Evolutionary conservation across 2,113 vertebrate genomes (phyloP).

Genomic region (Sphaerodactylus townsendi): DNA sequence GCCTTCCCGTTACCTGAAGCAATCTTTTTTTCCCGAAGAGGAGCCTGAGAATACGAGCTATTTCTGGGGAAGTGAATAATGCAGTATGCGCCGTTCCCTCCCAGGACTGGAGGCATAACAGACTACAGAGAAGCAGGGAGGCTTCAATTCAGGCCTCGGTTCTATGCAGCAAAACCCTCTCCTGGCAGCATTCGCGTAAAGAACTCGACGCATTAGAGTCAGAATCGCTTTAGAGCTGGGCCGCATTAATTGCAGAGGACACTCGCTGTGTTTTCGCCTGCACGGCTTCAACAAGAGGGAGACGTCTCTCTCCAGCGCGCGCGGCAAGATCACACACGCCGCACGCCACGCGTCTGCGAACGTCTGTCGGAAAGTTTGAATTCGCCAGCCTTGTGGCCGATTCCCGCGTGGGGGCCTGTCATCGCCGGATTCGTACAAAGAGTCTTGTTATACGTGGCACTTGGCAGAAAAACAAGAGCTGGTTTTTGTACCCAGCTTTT

Average conservation of each 20-base stretch:
- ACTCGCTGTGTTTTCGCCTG: too few relatives aligned
- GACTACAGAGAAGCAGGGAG: not conserved
- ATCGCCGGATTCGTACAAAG: not conserved
- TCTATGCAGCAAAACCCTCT: not conserved
- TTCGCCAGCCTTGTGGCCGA: not conserved
- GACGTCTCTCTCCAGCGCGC: not conserved
- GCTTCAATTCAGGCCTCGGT: too few relatives aligned
- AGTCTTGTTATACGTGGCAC: too few relatives aligned
- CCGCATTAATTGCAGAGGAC: not conserved
- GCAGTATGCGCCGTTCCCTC: not conserved
- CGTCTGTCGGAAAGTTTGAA: not conserved
- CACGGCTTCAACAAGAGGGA: not conserved
- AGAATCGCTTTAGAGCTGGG: not conserved
- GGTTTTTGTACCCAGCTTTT: too few relatives aligned
- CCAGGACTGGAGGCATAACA: not conserved
- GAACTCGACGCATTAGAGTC: not conserved
- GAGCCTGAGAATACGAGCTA: not conserved
- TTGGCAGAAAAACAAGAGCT: not conserved
- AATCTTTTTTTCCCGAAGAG: not conserved
- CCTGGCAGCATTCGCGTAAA: too few relatives aligned
- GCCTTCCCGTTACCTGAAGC: not conserved
- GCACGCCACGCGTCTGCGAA: not conserved
- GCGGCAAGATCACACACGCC: too few relatives aligned
- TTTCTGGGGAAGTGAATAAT: not conserved
- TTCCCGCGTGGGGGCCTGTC: not conserved